Percentiles rank a stretch among this genome's conserved stretches.
Evolutionary conservation across 2,888 invertebrate genomes (phyloP).

Genomic region (Spodoptera exigua): DNA sequence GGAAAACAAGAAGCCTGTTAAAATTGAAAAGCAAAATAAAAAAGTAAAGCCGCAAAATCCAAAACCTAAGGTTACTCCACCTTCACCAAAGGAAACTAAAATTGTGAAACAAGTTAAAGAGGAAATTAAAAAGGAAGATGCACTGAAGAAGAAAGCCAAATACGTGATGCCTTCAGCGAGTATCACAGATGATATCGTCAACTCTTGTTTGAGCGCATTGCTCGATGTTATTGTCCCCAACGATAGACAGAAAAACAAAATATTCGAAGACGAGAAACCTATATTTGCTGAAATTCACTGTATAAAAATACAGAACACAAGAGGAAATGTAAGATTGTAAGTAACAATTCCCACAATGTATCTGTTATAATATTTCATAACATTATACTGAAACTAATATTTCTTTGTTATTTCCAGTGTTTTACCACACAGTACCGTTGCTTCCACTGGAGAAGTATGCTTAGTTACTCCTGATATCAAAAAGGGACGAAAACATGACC

Average conservation of each 20-base stretch:
- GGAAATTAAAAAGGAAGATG: constrained; percentile 14
- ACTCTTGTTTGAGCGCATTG: constrained; percentile 73
- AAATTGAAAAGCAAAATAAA: constrained; percentile 39
- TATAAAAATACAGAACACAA: constrained; percentile 91
- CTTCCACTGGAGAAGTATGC: constrained; percentile 92
- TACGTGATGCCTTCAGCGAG: constrained; percentile 77
- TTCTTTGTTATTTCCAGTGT: constrained; percentile 63
- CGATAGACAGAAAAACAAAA: constrained; percentile 77
- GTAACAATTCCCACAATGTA: constrained; percentile 62
- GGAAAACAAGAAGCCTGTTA: constrained; percentile 30
- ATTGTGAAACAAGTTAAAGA: constrained; percentile 23
- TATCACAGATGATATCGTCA: constrained; percentile 71
- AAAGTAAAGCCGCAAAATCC: constrained; percentile 32
- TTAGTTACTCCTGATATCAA: constrained; percentile 94
- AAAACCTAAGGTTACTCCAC: constrained; percentile 7
- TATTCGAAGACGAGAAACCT: constrained; percentile 89
- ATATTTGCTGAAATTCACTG: constrained; percentile 90
- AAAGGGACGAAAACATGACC: constrained; percentile 91
- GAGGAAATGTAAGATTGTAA: constrained; percentile 91
- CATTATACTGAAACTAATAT: background rate
- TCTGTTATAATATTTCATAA: background rate
- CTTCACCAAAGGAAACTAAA: constrained; percentile 24
- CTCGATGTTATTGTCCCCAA: constrained; percentile 70
- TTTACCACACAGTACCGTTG: constrained; percentile 90
- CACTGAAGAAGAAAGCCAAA: constrained; percentile 64